phyloP scores from a whole-genome alignment of 2,797 vertebrate species.

The Apodemus agrarius region DNA sequence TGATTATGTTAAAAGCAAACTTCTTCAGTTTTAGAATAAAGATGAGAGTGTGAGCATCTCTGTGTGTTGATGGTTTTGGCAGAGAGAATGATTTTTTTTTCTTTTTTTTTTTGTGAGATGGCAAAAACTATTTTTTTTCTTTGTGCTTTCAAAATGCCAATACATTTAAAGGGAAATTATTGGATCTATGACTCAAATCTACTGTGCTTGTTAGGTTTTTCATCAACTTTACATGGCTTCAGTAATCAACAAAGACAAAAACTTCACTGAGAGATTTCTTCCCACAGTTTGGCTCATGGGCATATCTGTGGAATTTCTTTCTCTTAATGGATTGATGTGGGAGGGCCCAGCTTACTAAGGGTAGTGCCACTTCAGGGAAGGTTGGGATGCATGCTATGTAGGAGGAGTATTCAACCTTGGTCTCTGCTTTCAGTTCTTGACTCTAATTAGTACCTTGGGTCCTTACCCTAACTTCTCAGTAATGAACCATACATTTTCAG shows the following conservation, averaged over 20 bases:
- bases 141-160: background rate
- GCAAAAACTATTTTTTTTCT: conserved; percentile 1
- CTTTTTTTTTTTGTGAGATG: background rate
- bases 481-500: background rate
- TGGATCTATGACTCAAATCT: background rate
- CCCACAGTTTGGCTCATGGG: background rate
- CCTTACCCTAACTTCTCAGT: background rate
- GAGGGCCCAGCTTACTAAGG: background rate
- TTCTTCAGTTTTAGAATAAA: background rate
- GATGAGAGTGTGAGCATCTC: background rate
- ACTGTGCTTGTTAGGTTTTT: background rate
- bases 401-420: background rate
- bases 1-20: background rate
- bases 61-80: background rate
- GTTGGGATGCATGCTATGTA: background rate
- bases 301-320: no score
- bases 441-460: no score
- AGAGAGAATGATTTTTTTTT: background rate
- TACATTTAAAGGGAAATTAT: background rate
- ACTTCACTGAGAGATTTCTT: no score
- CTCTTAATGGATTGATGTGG: background rate
- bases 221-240: background rate
- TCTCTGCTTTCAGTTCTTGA: background rate
- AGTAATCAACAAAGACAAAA: background rate
- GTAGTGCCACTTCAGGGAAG: background rate